These are phyloP conservation scores for Callipepla californica DNA, from an alignment of 2,113 vertebrate genomes.

Conservation along the genomic window DNA sequence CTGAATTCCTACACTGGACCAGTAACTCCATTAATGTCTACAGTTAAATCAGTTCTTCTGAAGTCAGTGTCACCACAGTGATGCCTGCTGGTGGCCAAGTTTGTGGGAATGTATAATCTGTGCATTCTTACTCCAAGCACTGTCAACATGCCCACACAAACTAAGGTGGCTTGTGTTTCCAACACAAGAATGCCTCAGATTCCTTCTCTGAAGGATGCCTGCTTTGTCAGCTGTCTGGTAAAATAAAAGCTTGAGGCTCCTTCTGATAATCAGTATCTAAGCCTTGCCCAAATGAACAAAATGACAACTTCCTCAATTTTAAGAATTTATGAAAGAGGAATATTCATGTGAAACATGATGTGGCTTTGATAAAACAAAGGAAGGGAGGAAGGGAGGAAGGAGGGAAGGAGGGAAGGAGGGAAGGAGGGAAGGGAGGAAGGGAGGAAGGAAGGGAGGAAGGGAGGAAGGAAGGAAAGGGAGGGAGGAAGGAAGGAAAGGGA, in stretches of 20 bases:
- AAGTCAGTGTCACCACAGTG: background rate
- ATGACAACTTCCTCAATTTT: background rate
- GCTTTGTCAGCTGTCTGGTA: background rate
- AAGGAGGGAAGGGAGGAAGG: too few relatives aligned
- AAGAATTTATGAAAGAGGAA: background rate
- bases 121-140: rapidly evolving
- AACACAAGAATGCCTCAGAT: background rate
- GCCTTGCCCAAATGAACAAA: background rate
- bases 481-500: too few relatives aligned
- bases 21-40: background rate
- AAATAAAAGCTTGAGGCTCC: background rate
- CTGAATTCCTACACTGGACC: background rate
- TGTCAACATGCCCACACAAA: background rate
- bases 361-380: too few relatives aligned
- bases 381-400: too few relatives aligned
- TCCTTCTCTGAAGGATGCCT: background rate
- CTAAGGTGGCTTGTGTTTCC: background rate
- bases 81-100: background rate
- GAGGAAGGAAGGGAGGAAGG: too few relatives aligned
- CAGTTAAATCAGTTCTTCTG: background rate
- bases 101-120: background rate
- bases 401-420: too few relatives aligned
- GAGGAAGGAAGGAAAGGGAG: too few relatives aligned
- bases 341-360: background rate
- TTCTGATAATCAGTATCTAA: background rate